Evolutionary conservation across 2,888 invertebrate genomes (phyloP).

Genomic region (Julus scanicus): DNA sequence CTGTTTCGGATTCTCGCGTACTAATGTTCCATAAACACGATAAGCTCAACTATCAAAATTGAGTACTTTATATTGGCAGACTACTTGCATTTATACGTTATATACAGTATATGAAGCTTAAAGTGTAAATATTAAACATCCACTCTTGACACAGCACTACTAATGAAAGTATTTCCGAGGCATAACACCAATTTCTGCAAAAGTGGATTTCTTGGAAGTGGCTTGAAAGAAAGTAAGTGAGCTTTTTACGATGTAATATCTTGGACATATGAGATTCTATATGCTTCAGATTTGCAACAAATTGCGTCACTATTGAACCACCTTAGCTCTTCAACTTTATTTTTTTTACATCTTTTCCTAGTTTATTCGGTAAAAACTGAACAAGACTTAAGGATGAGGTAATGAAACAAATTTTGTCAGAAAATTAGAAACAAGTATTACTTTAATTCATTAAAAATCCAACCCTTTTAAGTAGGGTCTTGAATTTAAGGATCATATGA

Average conservation of each 20-base stretch:
- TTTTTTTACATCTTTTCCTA: too few species aligned
- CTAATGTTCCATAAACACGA: background rate
- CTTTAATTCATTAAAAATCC: too few species aligned
- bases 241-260: background rate
- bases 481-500: too few species aligned
- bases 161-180: background rate
- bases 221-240: background rate
- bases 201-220: background rate
- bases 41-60: background rate
- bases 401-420: too few species aligned
- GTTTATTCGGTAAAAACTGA: too few species aligned
- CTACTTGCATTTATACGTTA: background rate
- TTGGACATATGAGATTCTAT: background rate
- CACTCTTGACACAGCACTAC: background rate
- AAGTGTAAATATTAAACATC: background rate
- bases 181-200: background rate
- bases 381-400: too few species aligned
- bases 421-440: too few species aligned
- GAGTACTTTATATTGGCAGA: conserved; percentile 4
- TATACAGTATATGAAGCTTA: background rate
- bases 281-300: background rate
- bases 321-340: background rate
- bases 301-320: background rate
- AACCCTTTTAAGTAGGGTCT: too few species aligned
- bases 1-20: background rate